These are phyloP conservation scores for Apantesis nais DNA, from an alignment of 2,888 invertebrate species.

Conservation along the genomic window DNA sequence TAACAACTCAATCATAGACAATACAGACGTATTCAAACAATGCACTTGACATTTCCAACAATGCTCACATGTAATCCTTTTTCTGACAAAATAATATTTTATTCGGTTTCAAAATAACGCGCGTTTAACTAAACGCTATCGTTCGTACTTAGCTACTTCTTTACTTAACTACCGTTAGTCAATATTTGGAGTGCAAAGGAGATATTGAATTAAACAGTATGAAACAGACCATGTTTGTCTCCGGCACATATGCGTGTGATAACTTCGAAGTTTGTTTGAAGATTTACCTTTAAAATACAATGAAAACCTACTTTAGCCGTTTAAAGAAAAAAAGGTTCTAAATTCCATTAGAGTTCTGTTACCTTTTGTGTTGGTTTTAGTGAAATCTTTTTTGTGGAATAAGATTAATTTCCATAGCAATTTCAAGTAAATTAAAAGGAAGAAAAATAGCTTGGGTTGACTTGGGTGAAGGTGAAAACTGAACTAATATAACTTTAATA, in stretches of 20 bases:
- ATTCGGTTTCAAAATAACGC: background rate
- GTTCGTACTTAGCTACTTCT: background rate
- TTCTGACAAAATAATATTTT: background rate
- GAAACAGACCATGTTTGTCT: slow-evolving; percentile 1
- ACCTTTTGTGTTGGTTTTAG: too few species aligned
- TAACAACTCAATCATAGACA: background rate
- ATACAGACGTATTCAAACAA: background rate
- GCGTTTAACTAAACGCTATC: background rate
- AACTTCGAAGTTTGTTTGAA: too few species aligned
- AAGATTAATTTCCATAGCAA: too few species aligned
- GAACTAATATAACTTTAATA: background rate
- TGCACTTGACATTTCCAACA: background rate
- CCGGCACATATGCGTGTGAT: background rate
- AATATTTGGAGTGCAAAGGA: background rate
- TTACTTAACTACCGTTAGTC: background rate
- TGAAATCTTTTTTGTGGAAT: too few species aligned
- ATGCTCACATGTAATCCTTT: background rate
- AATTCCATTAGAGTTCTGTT: background rate
- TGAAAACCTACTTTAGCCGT: background rate
- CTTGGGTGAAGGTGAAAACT: background rate
- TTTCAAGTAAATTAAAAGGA: too few species aligned
- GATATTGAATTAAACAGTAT: background rate
- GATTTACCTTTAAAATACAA: background rate
- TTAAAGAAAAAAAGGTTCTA: background rate
- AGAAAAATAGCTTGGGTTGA: background rate